Evolutionary conservation across 1,140 invertebrate species (phyloP).

Genomic region (Trichogramma pretiosum): DNA sequence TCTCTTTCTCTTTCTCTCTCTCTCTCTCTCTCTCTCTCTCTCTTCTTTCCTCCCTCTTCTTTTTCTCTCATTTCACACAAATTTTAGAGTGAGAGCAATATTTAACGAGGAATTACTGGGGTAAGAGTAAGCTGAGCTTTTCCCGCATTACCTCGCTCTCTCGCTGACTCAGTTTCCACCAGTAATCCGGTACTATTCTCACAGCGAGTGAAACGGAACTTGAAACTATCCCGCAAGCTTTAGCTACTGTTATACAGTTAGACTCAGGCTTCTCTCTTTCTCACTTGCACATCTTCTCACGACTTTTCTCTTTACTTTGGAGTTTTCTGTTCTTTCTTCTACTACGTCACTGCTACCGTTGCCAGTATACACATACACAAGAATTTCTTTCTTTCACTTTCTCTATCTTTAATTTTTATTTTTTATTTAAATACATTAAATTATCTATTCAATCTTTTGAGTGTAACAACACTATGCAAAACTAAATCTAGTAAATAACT

Average conservation of each 20-base stretch:
- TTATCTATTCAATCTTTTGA: no score
- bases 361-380: background rate
- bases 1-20: background rate
- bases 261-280: conserved; percentile 10
- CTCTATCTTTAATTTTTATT: no score
- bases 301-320: background rate
- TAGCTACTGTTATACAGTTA: no score
- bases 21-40: background rate
- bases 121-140: conserved; percentile 33
- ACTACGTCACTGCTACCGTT: background rate
- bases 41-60: background rate
- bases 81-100: conserved; percentile 21
- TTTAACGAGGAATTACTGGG: conserved; percentile 35
- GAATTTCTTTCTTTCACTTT: no score
- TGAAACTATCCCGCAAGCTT: conserved; percentile 24
- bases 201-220: conserved; percentile 26
- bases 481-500: no score
- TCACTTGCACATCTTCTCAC: background rate
- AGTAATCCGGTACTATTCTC: conserved; percentile 35
- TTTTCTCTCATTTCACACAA: background rate
- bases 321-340: background rate
- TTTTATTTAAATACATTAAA: no score
- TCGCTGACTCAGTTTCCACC: conserved; percentile 34
- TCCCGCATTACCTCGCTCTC: conserved; percentile 35
- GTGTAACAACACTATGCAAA: no score